Evolutionary conservation across 2,113 vertebrate species (phyloP).

Genomic region (Mustela lutreola): DNA sequence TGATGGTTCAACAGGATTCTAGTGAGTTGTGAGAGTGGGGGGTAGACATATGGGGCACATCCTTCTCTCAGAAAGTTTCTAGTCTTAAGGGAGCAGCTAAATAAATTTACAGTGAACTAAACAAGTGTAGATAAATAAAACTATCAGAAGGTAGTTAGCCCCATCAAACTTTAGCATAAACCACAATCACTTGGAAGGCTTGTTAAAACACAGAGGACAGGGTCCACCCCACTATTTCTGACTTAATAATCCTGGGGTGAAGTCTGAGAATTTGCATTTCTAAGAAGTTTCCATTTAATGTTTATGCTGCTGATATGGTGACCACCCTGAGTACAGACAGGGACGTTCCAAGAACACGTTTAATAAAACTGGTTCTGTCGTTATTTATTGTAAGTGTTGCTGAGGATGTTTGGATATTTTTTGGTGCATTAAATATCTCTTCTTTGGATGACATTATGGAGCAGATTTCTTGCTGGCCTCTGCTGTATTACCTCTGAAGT

Average conservation of each 20-base stretch:
- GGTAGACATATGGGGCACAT: neutral
- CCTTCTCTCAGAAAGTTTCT: neutral
- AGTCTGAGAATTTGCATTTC: conserved; percentile 40
- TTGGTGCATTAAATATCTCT: neutral
- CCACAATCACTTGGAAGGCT: neutral
- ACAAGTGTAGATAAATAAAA: conserved; percentile 18
- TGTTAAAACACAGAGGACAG: conserved; percentile 36
- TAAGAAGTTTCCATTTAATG: neutral
- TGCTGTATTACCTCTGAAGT: neutral
- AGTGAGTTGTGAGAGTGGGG: neutral
- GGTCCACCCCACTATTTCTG: neutral
- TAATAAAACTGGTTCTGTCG: neutral
- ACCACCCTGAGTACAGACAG: neutral
- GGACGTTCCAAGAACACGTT: neutral
- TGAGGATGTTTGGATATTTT: neutral
- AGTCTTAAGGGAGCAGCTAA: neutral
- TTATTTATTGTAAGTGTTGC: neutral
- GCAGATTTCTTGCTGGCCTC: neutral
- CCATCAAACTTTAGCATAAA: neutral
- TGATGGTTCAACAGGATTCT: conserved; percentile 12
- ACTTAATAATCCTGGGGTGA: neutral
- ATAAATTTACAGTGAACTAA: conserved; percentile 2
- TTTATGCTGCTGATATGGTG: neutral
- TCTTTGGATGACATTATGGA: neutral
- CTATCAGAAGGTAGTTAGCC: conserved; percentile 27